A percentile compares a stretch with the other conserved stretches of the same genome.
phyloP scores from a whole-genome alignment of 2,797 vertebrate genomes.

The Periophthalmus magnuspinnatus region DNA sequence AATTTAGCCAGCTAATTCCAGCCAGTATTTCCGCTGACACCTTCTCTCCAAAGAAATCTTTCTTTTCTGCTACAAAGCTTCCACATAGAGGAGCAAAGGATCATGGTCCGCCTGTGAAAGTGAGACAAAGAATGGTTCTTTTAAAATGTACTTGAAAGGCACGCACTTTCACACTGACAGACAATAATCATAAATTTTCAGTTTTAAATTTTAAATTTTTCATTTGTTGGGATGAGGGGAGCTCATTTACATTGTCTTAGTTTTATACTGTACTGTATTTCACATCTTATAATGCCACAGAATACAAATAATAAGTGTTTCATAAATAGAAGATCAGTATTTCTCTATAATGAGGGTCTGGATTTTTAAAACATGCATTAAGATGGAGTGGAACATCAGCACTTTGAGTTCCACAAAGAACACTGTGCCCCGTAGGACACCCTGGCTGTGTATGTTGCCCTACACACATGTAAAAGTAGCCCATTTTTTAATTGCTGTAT shows the following conservation, averaged over 20 bases:
- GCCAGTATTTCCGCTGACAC: slow-evolving; percentile 23
- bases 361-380: too few relatives aligned
- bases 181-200: not conserved
- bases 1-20: slow-evolving; percentile 30
- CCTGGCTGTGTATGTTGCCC: too few relatives aligned
- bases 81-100: slow-evolving; percentile 30
- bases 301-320: not conserved
- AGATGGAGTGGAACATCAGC: too few relatives aligned
- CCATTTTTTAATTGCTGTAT: too few relatives aligned
- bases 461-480: too few relatives aligned
- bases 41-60: slow-evolving; percentile 26
- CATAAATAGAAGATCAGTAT: not conserved
- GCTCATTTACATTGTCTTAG: not conserved
- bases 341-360: not conserved
- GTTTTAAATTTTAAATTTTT: not conserved
- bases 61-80: slow-evolving; percentile 18
- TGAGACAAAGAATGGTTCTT: slow-evolving; percentile 52
- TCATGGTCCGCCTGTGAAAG: slow-evolving; percentile 55
- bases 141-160: slow-evolving; percentile 50
- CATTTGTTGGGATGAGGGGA: not conserved
- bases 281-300: not conserved
- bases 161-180: not conserved
- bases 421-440: too few relatives aligned
- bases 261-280: not conserved
- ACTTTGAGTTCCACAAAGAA: too few relatives aligned